Evolutionary conservation across 35 echinoderm and acorn worm genomes (phyloP).

Genomic region (Apostichopus californicus): DNA sequence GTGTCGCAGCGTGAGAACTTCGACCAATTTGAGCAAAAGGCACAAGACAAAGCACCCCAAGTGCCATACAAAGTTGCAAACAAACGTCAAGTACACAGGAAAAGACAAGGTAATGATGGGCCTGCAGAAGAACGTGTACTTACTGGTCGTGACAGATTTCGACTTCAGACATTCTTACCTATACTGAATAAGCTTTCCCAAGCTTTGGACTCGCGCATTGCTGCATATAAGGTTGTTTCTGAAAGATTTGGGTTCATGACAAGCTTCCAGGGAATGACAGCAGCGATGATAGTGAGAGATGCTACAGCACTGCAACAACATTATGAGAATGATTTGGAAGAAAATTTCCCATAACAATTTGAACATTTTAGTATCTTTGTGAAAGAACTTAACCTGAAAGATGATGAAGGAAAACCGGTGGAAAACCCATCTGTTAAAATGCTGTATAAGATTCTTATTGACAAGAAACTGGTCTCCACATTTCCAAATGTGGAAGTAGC

Average conservation of each 20-base stretch:
- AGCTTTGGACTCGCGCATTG: slow-evolving; percentile 40
- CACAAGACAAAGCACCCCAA: slow-evolving; percentile 40
- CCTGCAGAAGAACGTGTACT: slow-evolving; percentile 43
- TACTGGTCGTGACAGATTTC: slow-evolving; percentile 41
- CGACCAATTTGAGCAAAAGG: slow-evolving; percentile 35
- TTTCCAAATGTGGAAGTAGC: slow-evolving; percentile 46
- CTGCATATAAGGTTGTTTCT: slow-evolving; percentile 32
- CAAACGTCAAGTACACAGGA: slow-evolving; percentile 41
- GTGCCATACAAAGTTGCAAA: slow-evolving; percentile 41
- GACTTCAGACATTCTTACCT: slow-evolving; percentile 41
- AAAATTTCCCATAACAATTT: slow-evolving; percentile 38
- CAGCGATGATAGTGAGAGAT: slow-evolving; percentile 46
- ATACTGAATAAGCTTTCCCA: slow-evolving; percentile 42
- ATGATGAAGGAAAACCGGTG: slow-evolving; percentile 45
- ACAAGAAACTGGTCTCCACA: slow-evolving; percentile 48
- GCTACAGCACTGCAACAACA: slow-evolving; percentile 37
- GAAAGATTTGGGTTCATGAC: slow-evolving; percentile 38
- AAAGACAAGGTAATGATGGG: slow-evolving; percentile 35
- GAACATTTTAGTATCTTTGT: slow-evolving; percentile 51
- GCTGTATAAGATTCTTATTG: slow-evolving; percentile 46
- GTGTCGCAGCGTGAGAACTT: slow-evolving; percentile 37
- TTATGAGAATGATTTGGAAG: slow-evolving; percentile 38
- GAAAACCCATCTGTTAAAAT: slow-evolving; percentile 51
- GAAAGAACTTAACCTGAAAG: slow-evolving; percentile 42
- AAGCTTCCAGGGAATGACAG: slow-evolving; percentile 46